Percentiles rank a stretch among this genome's conserved stretches.
Evolutionary conservation across 2,888 invertebrate genomes (phyloP).

Genomic region (Epistrophe grossulariae): DNA sequence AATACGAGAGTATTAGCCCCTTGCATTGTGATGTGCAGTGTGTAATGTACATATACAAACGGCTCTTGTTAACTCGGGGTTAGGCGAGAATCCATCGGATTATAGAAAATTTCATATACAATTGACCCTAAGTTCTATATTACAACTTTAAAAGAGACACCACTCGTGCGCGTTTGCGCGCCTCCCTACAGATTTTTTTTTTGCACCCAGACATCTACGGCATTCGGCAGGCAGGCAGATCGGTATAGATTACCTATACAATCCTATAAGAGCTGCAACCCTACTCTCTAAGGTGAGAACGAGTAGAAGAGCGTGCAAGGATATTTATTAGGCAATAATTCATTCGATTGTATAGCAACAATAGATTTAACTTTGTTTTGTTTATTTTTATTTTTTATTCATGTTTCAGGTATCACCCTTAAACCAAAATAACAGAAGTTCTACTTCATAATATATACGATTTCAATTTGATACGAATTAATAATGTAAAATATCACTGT

Average conservation of each 20-base stretch:
- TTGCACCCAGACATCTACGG: background rate
- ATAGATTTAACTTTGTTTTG: conserved; percentile 24
- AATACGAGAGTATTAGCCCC: background rate
- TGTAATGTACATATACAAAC: background rate
- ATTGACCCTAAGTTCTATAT: conserved; percentile 36
- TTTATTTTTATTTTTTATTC: conserved; percentile 18
- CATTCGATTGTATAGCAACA: conserved; percentile 62
- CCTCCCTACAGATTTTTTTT: conserved; percentile 52
- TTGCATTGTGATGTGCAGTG: background rate
- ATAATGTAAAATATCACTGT: conserved; percentile 57
- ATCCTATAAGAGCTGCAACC: no score
- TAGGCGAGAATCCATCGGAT: conserved; percentile 15
- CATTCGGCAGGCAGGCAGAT: background rate
- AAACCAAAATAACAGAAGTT: background rate
- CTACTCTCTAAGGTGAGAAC: conserved; percentile 29
- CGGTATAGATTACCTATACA: background rate
- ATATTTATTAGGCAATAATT: conserved; percentile 71
- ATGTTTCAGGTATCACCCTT: conserved; percentile 2
- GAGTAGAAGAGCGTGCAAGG: conserved; percentile 3
- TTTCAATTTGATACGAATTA: conserved; percentile 48
- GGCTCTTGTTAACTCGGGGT: background rate
- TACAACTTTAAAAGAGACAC: conserved; percentile 9
- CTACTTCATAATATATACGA: background rate
- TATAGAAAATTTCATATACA: conserved; percentile 54
- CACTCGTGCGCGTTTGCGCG: conserved; percentile 37